These are phyloP conservation scores for Strigamia transsilvanica DNA, from an alignment of 2,888 invertebrate genomes.

Conservation along the genomic window DNA sequence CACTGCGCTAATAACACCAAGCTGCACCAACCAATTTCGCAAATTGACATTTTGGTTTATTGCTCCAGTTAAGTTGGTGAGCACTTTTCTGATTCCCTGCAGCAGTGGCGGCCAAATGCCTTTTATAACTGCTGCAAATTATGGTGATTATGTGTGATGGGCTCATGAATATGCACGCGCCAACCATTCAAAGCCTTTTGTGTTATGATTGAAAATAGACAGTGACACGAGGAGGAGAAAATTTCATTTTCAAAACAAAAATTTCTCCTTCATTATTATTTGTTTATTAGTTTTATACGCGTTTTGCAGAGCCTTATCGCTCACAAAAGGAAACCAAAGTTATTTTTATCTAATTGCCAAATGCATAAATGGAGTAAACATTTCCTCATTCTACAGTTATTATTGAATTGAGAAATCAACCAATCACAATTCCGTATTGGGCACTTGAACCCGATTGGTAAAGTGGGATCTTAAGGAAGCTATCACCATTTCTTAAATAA, in stretches of 20 bases:
- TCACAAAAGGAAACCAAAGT: conserved; percentile 11
- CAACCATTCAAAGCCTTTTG: conserved; percentile 50
- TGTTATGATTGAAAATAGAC: conserved; percentile 51
- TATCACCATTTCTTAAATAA: too few species aligned
- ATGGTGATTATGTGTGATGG: conserved; percentile 50
- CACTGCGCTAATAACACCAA: conserved; percentile 39
- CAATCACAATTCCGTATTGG: too few species aligned
- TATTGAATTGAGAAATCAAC: too few species aligned
- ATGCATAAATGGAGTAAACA: conserved; percentile 29
- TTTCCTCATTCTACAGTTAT: conserved; percentile 34
- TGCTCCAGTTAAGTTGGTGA: conserved; percentile 49
- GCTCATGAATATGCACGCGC: conserved; percentile 50
- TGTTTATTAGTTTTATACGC: conserved; percentile 26
- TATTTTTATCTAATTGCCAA: conserved; percentile 12
- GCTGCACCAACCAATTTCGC: conserved; percentile 48
- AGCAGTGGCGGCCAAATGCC: conserved; percentile 50
- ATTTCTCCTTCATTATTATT: conserved; percentile 15
- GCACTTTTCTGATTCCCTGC: conserved; percentile 42
- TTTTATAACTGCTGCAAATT: conserved; percentile 51
- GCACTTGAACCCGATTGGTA: too few species aligned
- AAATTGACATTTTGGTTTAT: conserved; percentile 52
- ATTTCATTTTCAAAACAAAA: conserved; percentile 28
- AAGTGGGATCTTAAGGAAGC: too few species aligned
- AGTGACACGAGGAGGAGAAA: conserved; percentile 20
- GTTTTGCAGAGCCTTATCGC: conserved; percentile 9